Conservation (phyloP, 2,797 vertebrate genomes). For the Sebastes paucispinis region DNA sequence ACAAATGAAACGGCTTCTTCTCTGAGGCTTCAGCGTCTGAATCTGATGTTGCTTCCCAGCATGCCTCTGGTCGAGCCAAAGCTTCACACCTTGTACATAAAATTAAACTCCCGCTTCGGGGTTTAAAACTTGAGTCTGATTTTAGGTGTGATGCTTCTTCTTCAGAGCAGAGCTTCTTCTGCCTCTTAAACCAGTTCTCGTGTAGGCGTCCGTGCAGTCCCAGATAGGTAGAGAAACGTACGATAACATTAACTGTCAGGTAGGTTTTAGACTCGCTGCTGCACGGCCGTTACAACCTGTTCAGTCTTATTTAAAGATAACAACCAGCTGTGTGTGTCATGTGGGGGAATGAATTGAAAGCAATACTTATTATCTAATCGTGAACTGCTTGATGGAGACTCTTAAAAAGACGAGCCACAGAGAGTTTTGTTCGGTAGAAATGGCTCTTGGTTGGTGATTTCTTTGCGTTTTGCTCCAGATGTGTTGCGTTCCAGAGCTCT, state of each 20-base stretch:
- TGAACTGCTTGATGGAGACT: background rate
- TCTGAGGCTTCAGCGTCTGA: background rate
- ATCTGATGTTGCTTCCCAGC: background rate
- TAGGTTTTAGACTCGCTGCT: background rate
- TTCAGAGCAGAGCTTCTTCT: background rate
- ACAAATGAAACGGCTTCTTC: background rate
- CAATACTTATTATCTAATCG: background rate
- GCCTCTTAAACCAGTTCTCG: background rate
- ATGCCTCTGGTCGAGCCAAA: background rate
- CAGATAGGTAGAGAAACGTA: slow-evolving; percentile 1
- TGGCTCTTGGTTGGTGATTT: background rate
- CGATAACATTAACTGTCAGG: background rate
- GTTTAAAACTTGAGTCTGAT: background rate
- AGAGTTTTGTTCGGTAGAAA: background rate
- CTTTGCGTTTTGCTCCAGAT: background rate
- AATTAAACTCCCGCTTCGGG: background rate
- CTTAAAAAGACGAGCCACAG: background rate
- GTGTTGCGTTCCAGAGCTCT: background rate
- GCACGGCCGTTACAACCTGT: background rate
- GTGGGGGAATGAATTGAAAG: background rate
- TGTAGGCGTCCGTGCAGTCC: background rate
- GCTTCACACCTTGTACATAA: slow-evolving; percentile 1
- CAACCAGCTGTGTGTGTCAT: background rate
- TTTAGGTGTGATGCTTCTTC: background rate
- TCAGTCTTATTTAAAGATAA: background rate